Conservation (phyloP, 2,797 vertebrate genomes). For the Falco peregrinus region DNA sequence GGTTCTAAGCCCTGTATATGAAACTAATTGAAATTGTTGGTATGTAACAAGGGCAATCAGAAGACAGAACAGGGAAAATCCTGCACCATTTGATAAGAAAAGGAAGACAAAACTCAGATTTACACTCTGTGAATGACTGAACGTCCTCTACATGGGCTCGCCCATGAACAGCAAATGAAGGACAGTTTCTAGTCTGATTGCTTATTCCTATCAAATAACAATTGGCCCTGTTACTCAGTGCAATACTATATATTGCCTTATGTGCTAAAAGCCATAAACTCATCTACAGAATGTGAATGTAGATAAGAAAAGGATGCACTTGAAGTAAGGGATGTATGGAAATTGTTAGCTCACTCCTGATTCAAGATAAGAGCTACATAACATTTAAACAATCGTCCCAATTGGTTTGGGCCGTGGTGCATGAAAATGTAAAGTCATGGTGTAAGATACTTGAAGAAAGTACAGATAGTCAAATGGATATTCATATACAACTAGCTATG, state of each 20-base stretch:
- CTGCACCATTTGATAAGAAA: neutral
- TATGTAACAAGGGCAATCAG: neutral
- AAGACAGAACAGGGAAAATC: neutral
- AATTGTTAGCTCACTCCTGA: neutral
- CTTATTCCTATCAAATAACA: neutral
- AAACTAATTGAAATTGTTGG: neutral
- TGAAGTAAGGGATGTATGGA: neutral
- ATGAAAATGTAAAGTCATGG: neutral
- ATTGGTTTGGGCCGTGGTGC: neutral
- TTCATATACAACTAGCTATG: neutral
- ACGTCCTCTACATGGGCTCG: neutral
- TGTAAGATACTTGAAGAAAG: neutral
- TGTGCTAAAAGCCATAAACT: neutral
- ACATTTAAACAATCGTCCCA: neutral
- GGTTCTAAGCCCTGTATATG: neutral
- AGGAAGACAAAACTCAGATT: neutral
- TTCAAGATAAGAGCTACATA: neutral
- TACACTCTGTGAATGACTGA: neutral
- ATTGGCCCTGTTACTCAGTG: neutral
- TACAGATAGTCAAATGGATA: neutral
- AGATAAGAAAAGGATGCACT: neutral
- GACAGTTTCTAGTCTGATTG: neutral
- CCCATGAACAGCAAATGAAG: neutral
- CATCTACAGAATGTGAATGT: neutral
- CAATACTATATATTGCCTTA: neutral